These are phyloP conservation scores for Platyrinchus mystaceus DNA, from an alignment of 2,797 vertebrate species.

Conservation along the genomic window DNA sequence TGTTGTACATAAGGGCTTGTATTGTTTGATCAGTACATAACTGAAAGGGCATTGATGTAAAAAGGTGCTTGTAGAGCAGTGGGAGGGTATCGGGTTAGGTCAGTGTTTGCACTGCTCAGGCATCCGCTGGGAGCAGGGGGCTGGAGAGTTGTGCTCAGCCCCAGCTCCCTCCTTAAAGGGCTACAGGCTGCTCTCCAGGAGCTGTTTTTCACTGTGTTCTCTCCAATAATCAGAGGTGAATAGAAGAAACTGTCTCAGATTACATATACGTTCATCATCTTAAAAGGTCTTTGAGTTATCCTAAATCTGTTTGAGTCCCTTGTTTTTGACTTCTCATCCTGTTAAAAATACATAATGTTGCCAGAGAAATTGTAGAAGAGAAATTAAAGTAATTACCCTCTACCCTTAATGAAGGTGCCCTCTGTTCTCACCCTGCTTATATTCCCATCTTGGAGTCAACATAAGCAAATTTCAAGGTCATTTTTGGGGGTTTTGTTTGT, in stretches of 20 bases:
- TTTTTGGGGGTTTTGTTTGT: rapidly evolving
- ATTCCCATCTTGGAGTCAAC: not conserved
- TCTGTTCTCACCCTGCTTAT: not conserved
- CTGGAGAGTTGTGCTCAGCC: not conserved
- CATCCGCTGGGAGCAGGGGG: not conserved
- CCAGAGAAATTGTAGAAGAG: not conserved
- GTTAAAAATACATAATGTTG: not conserved
- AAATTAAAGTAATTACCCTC: not conserved
- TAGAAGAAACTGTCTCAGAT: not conserved
- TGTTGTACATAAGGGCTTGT: conserved; percentile 69
- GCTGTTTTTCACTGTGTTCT: not conserved
- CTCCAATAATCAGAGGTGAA: not conserved
- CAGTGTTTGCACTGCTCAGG: conserved; percentile 23
- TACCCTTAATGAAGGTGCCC: not conserved
- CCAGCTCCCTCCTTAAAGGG: not conserved
- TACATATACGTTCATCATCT: not conserved
- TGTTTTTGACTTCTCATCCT: not conserved
- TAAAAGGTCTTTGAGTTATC: not conserved
- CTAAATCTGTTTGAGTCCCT: not conserved
- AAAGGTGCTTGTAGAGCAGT: conserved; percentile 61
- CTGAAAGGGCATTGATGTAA: conserved; percentile 57
- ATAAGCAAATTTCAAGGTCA: not conserved
- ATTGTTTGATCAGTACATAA: conserved; percentile 68
- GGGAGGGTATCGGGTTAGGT: conserved; percentile 55
- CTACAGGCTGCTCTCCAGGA: not conserved